Conservation (phyloP, 2,888 invertebrate genomes). For the Aporophyla lueneburgensis region DNA sequence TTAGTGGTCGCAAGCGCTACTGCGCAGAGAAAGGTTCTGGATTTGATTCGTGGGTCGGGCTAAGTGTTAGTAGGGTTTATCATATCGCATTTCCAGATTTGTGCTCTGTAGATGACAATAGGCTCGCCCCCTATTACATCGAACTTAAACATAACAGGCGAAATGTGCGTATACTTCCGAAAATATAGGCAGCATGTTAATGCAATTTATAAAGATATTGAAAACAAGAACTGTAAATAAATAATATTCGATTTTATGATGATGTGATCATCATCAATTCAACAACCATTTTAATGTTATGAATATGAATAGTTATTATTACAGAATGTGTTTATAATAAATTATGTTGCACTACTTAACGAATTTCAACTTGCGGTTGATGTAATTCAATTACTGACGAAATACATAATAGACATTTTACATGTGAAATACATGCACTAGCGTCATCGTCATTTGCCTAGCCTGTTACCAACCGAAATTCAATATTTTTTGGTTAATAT, state of each 20-base stretch:
- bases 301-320: conserved; percentile 30
- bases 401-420: background rate
- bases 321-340: conserved; percentile 19
- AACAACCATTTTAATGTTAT: conserved; percentile 4
- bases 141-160: too few species aligned
- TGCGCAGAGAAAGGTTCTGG: too few species aligned
- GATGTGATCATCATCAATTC: background rate
- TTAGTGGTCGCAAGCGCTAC: too few species aligned
- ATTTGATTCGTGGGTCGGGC: too few species aligned
- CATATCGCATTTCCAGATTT: too few species aligned
- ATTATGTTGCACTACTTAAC: conserved; percentile 17
- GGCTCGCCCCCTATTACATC: too few species aligned
- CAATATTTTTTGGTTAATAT: too few species aligned
- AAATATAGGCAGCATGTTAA: background rate
- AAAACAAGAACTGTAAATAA: background rate
- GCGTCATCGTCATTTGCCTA: too few species aligned
- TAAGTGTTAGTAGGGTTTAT: too few species aligned
- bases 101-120: too few species aligned
- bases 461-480: too few species aligned
- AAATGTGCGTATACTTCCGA: too few species aligned
- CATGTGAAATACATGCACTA: background rate
- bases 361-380: conserved; percentile 1
- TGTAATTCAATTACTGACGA: conserved; percentile 17
- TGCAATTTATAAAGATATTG: background rate
- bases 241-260: background rate